Evolutionary conservation across 30 jellyfish, hydroid and myxozoan genomes (phyloP).

Genomic region (Pseudorhiza aurosa): DNA sequence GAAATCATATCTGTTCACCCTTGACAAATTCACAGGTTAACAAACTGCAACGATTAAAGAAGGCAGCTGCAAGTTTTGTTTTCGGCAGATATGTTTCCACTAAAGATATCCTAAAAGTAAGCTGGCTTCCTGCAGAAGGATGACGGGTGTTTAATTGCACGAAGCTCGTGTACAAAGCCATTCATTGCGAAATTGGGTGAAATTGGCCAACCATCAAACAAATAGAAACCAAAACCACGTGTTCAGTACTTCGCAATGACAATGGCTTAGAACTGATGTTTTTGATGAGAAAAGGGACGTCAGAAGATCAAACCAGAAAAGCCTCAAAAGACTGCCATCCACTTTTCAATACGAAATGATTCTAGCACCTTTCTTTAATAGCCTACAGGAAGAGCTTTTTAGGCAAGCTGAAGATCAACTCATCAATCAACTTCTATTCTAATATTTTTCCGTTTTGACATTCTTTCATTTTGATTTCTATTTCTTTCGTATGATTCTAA

Average conservation of each 20-base stretch:
- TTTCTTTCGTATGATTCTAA: too few species aligned
- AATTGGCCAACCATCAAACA: slow-evolving; percentile 46
- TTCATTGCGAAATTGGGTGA: slow-evolving; percentile 39
- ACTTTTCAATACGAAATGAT: neutral
- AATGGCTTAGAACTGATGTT: slow-evolving; percentile 15
- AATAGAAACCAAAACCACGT: slow-evolving; percentile 47
- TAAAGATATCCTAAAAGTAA: neutral
- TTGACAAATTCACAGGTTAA: slow-evolving; percentile 3
- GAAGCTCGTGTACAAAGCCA: slow-evolving; percentile 43
- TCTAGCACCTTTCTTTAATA: neutral
- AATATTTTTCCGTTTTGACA: too few species aligned
- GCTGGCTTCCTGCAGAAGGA: slow-evolving; percentile 33
- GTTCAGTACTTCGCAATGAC: slow-evolving; percentile 19
- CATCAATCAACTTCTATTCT: neutral
- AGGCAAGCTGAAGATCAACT: neutral
- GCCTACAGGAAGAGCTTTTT: neutral
- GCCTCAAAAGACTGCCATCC: slow-evolving; percentile 35
- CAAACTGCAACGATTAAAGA: slow-evolving; percentile 15
- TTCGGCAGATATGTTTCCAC: slow-evolving; percentile 20
- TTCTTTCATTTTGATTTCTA: too few species aligned
- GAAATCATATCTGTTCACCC: slow-evolving; percentile 1
- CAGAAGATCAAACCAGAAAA: slow-evolving; percentile 32
- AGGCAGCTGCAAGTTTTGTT: slow-evolving; percentile 4
- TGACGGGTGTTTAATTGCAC: slow-evolving; percentile 26
- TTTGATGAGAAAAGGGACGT: slow-evolving; percentile 27